Percentiles rank a stretch among this genome's conserved stretches.
These are phyloP conservation scores for Epizoanthus rinbou DNA, from an alignment of 92 coral and sea anemone species.

Conservation along the genomic window DNA sequence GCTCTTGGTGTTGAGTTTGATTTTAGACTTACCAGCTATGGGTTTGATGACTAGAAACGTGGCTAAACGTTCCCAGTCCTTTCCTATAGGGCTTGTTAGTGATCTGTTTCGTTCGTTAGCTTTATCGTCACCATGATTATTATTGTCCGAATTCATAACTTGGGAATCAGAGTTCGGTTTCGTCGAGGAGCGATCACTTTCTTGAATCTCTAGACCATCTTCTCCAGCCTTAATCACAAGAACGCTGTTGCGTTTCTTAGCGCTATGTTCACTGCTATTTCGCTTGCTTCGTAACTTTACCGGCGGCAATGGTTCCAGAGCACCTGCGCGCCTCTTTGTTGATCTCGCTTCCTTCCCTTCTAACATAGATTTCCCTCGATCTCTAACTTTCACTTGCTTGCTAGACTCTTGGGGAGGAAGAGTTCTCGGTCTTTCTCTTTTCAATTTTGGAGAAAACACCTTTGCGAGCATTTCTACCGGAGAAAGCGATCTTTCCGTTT, in stretches of 20 bases:
- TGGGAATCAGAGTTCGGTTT: conserved; percentile 42
- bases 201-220: conserved; percentile 71
- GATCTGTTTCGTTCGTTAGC: conserved; percentile 33
- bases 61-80: conserved; percentile 76
- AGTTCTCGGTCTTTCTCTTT: conserved; percentile 82
- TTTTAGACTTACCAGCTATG: conserved; percentile 61
- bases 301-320: conserved; percentile 63
- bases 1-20: conserved; percentile 69
- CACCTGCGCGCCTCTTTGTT: neutral
- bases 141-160: conserved; percentile 19
- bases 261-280: conserved; percentile 44
- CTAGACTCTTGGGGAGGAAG: conserved; percentile 50
- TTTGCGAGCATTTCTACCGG: conserved; percentile 82
- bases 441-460: conserved; percentile 78
- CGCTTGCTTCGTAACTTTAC: conserved; percentile 58
- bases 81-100: conserved; percentile 32
- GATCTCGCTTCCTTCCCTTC: conserved; percentile 74
- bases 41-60: conserved; percentile 84
- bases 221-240: conserved; percentile 81
- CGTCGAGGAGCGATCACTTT: conserved; percentile 61
- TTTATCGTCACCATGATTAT: conserved; percentile 35
- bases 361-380: conserved; percentile 68
- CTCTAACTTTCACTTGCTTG: conserved; percentile 33
- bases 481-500: conserved; percentile 69
- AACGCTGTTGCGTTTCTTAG: conserved; percentile 80